Evolutionary conservation across 2,797 vertebrate genomes (phyloP).

Genomic region (Phataginus tricuspis): DNA sequence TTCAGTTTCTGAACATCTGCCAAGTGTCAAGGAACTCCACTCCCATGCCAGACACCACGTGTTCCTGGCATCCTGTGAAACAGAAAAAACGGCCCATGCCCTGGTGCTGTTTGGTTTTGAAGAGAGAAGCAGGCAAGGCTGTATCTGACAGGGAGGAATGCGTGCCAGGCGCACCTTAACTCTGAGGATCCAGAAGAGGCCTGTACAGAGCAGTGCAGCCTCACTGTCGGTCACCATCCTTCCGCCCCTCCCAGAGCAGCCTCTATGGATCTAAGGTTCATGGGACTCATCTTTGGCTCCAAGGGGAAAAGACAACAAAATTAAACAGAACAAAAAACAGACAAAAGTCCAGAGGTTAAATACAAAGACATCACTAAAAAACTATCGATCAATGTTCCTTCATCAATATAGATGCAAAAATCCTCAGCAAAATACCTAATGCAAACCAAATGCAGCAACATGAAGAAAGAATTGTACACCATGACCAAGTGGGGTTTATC

Average conservation of each 20-base stretch:
- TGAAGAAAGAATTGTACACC: not conserved
- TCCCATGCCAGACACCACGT: too few species aligned
- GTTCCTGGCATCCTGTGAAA: not conserved
- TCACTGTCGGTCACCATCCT: too few species aligned
- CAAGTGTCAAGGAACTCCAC: not conserved
- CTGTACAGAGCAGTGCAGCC: not conserved
- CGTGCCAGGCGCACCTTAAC: not conserved
- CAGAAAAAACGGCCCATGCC: too few species aligned
- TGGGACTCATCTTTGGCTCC: not conserved
- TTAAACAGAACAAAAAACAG: not conserved
- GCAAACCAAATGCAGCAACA: not conserved
- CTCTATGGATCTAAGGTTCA: too few species aligned
- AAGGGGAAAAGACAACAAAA: not conserved
- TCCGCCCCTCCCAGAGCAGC: too few species aligned
- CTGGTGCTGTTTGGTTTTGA: not conserved
- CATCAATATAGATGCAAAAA: not conserved
- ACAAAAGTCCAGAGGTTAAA: not conserved
- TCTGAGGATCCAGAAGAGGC: not conserved
- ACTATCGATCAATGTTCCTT: not conserved
- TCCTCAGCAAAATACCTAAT: not conserved
- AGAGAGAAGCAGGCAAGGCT: not conserved
- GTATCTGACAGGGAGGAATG: not conserved
- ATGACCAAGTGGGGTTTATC: not conserved
- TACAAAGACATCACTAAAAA: not conserved
- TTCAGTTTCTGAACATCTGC: too few species aligned